These are phyloP conservation scores for Sisor rabdophorus DNA, from an alignment of 2,113 vertebrate species.

Conservation along the genomic window DNA sequence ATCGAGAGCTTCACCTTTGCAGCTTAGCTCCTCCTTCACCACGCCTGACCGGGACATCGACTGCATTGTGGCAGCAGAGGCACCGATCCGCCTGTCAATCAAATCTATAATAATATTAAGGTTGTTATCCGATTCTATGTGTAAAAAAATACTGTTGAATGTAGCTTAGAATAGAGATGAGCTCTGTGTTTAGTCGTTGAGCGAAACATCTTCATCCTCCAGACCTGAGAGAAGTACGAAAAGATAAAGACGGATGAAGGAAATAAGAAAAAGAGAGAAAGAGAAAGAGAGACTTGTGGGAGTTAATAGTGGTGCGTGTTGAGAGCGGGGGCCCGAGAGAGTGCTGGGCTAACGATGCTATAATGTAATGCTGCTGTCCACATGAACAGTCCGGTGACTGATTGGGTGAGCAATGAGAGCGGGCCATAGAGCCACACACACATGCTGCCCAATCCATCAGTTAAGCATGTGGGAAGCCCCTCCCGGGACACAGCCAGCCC, in stretches of 20 bases:
- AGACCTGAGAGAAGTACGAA: slow-evolving; percentile 24
- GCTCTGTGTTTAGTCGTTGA: slow-evolving; percentile 10
- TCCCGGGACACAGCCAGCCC: slow-evolving; percentile 19
- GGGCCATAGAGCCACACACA: slow-evolving; percentile 36
- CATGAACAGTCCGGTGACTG: slow-evolving; percentile 41
- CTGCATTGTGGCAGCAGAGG: too few relatives aligned
- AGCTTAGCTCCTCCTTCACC: too few relatives aligned
- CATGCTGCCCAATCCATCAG: slow-evolving; percentile 48
- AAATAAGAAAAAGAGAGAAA: background rate
- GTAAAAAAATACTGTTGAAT: background rate
- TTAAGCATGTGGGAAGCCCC: slow-evolving; percentile 37
- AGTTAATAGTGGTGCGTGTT: slow-evolving; percentile 44
- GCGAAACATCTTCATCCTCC: background rate
- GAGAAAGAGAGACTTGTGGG: slow-evolving; percentile 38
- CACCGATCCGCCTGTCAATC: too few relatives aligned
- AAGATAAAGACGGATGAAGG: slow-evolving; percentile 27
- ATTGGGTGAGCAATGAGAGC: slow-evolving; percentile 43
- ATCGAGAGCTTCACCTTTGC: too few relatives aligned
- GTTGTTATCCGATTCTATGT: too few relatives aligned
- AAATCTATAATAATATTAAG: background rate
- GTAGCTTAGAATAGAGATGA: background rate
- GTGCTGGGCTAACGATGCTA: slow-evolving; percentile 47
- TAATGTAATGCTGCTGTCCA: slow-evolving; percentile 53
- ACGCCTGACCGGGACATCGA: too few relatives aligned
- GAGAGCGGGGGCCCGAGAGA: slow-evolving; percentile 36